A percentile compares a stretch with the other conserved stretches of the same genome.
Evolutionary conservation across 2,797 vertebrate genomes (phyloP).

Genomic region (Poeciliopsis turneri): DNA sequence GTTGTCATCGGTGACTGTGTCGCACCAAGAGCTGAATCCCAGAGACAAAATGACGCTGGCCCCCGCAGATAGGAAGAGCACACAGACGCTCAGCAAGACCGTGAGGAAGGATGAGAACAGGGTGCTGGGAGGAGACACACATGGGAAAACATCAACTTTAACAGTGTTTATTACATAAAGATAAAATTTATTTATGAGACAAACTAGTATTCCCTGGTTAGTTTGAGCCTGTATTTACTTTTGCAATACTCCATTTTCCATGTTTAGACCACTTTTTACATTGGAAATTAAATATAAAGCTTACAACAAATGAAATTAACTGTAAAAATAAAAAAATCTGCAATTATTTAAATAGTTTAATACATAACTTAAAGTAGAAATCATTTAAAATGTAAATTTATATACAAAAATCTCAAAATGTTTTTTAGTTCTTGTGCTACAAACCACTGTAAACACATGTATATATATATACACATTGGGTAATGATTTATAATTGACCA

Average conservation of each 20-base stretch:
- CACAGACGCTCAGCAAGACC: slow-evolving; percentile 80
- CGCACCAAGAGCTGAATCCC: slow-evolving; percentile 82
- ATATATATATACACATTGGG: neutral
- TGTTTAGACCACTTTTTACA: neutral
- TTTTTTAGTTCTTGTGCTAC: neutral
- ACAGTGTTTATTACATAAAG: neutral
- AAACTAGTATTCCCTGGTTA: neutral
- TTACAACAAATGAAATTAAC: neutral
- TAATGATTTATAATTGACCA: neutral
- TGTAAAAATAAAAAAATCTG: neutral
- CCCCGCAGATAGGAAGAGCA: slow-evolving; percentile 82
- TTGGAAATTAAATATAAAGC: neutral
- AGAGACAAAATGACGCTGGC: slow-evolving; percentile 79
- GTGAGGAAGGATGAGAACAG: slow-evolving; percentile 84
- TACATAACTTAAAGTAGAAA: neutral
- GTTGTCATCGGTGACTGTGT: slow-evolving; percentile 79
- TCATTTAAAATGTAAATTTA: neutral
- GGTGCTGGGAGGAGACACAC: slow-evolving; percentile 70
- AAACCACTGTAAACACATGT: neutral
- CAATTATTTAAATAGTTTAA: neutral
- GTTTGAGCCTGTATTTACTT: neutral
- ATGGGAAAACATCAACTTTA: slow-evolving; percentile 5
- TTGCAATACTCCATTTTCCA: neutral
- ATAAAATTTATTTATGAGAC: too few species aligned
- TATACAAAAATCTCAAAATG: neutral